Conservation (phyloP, 2,888 invertebrate species). For the Trachelus tabidus region DNA sequence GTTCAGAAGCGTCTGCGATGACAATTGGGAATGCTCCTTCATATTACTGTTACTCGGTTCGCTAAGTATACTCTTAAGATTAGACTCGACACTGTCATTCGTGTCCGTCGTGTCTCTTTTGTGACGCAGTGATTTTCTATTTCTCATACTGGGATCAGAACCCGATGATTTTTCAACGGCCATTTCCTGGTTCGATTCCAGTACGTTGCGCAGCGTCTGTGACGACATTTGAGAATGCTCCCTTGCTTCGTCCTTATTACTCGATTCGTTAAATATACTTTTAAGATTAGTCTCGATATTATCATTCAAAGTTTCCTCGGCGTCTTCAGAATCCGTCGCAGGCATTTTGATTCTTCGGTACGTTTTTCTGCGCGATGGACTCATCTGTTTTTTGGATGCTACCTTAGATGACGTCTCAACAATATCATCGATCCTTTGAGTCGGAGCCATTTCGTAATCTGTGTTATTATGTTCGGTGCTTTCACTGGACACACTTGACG, state of each 20-base stretch:
- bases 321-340: neutral
- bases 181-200: slow-evolving; percentile 37
- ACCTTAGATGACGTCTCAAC: neutral
- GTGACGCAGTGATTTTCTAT: too few species aligned
- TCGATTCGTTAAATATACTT: slow-evolving; percentile 43
- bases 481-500: neutral
- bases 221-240: slow-evolving; percentile 45
- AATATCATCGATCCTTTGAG: neutral
- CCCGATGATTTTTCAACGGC: neutral
- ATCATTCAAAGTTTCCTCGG: slow-evolving; percentile 26
- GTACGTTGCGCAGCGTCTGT: slow-evolving; percentile 45
- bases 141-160: neutral
- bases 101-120: too few species aligned
- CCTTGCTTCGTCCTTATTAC: slow-evolving; percentile 23
- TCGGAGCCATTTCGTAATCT: slow-evolving; percentile 9
- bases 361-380: neutral
- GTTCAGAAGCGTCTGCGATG: slow-evolving; percentile 50
- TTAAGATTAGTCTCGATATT: slow-evolving; percentile 43
- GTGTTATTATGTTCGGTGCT: neutral
- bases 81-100: slow-evolving; percentile 41
- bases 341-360: neutral
- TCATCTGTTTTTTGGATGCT: neutral
- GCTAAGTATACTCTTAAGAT: slow-evolving; percentile 48
- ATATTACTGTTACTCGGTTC: slow-evolving; percentile 27
- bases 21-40: slow-evolving; percentile 35